These are phyloP conservation scores for Hypocryptadius cinnamomeus DNA, from an alignment of 2,113 vertebrate genomes.

Conservation along the genomic window DNA sequence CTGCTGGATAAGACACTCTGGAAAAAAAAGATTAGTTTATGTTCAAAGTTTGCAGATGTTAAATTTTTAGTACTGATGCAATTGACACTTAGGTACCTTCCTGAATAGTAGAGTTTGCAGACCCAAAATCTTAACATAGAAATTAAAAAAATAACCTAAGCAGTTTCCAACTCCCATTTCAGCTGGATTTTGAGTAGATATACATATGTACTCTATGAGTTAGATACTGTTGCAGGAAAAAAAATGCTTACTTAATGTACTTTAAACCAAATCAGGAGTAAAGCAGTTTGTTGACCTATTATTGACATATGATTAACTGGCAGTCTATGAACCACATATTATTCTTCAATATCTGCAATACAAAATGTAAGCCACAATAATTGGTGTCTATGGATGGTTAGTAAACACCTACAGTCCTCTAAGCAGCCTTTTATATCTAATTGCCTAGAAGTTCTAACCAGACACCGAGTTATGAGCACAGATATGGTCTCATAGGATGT, in stretches of 20 bases:
- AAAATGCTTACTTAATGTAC: background rate
- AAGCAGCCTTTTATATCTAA: background rate
- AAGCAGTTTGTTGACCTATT: background rate
- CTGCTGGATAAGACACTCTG: background rate
- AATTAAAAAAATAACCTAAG: background rate
- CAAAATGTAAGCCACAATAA: background rate
- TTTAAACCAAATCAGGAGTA: background rate
- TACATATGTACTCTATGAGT: no score
- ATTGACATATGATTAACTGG: background rate
- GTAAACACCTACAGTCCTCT: background rate
- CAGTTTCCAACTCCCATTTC: background rate
- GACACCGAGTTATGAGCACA: background rate
- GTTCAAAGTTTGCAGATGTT: background rate
- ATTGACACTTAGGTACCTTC: background rate
- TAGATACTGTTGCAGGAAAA: background rate
- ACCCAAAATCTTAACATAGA: background rate
- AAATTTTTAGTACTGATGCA: background rate
- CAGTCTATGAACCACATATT: background rate
- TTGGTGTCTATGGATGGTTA: background rate
- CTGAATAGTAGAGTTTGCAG: background rate
- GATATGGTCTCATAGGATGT: background rate
- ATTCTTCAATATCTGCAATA: background rate
- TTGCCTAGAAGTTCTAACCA: background rate
- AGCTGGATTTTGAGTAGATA: background rate
- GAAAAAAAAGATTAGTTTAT: background rate